Evolutionary conservation across 1,140 invertebrate genomes (phyloP).

Genomic region (Acyrthosiphon pisum): DNA sequence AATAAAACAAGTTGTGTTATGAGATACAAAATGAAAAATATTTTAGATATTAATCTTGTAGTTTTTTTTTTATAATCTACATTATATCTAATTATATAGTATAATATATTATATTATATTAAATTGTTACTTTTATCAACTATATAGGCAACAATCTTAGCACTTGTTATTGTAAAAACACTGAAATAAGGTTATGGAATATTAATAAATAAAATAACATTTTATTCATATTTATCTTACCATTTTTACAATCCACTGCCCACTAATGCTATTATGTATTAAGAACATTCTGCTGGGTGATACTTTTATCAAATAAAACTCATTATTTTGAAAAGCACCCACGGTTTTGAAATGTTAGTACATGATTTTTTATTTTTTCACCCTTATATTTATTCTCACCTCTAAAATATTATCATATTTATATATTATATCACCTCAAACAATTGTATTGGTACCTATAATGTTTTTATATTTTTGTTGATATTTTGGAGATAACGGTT

Average conservation of each 20-base stretch:
- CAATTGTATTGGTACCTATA: too few relatives aligned
- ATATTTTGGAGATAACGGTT: too few relatives aligned
- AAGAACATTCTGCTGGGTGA: too few relatives aligned
- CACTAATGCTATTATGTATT: too few relatives aligned
- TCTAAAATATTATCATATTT: too few relatives aligned
- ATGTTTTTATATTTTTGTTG: too few relatives aligned
- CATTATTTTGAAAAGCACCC: too few relatives aligned
- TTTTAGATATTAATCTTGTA: background rate
- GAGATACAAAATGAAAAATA: background rate
- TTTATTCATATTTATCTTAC: background rate
- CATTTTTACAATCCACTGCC: background rate
- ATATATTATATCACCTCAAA: too few relatives aligned
- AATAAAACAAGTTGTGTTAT: background rate
- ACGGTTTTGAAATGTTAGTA: too few relatives aligned
- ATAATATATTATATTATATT: background rate
- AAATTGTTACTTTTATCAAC: background rate
- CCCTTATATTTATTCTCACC: too few relatives aligned
- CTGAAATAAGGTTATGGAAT: background rate
- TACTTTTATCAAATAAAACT: too few relatives aligned
- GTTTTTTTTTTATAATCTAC: background rate
- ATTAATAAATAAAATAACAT: background rate
- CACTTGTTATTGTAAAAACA: conserved; percentile 44
- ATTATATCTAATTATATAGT: background rate
- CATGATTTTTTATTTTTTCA: too few relatives aligned
- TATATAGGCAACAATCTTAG: background rate